Conservation (phyloP, 2,888 invertebrate species). For the Macaria notata region DNA sequence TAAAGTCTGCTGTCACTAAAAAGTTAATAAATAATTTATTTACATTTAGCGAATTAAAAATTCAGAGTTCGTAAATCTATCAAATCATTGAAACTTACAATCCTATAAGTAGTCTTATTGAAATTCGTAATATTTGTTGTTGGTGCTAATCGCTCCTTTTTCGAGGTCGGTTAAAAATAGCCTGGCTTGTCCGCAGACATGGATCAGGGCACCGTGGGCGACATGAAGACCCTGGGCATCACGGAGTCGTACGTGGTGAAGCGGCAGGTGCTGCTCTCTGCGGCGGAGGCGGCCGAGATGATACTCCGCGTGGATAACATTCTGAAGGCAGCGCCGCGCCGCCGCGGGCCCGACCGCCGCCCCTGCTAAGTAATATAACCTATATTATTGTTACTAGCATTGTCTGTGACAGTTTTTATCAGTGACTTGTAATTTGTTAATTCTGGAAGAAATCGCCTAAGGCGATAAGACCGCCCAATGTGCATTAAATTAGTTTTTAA, state of each 20-base stretch:
- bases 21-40: too few relatives aligned
- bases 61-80: too few relatives aligned
- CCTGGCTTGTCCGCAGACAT: conserved; percentile 84
- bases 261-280: conserved; percentile 96
- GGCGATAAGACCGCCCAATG: too few relatives aligned
- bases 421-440: not conserved
- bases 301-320: conserved; percentile 99
- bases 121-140: too few relatives aligned
- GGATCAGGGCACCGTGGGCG: conserved; percentile 92
- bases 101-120: too few relatives aligned
- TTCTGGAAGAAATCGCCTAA: too few relatives aligned
- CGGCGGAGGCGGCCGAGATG: conserved; percentile 99
- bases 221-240: conserved; percentile 95
- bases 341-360: conserved; percentile 92
- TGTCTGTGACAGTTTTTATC: conserved; percentile 5
- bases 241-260: conserved; percentile 99
- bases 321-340: conserved; percentile 94
- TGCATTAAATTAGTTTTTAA: too few relatives aligned
- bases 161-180: not conserved
- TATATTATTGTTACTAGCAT: not conserved
- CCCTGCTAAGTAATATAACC: conserved; percentile 83
- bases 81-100: too few relatives aligned
- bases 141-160: too few relatives aligned
- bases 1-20: too few relatives aligned
- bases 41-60: too few relatives aligned